Evolutionary conservation across 2,797 vertebrate species (phyloP), one percentile per base, ranked within the genome.

Genomic region (Typhlichthys subterraneus): DNA sequence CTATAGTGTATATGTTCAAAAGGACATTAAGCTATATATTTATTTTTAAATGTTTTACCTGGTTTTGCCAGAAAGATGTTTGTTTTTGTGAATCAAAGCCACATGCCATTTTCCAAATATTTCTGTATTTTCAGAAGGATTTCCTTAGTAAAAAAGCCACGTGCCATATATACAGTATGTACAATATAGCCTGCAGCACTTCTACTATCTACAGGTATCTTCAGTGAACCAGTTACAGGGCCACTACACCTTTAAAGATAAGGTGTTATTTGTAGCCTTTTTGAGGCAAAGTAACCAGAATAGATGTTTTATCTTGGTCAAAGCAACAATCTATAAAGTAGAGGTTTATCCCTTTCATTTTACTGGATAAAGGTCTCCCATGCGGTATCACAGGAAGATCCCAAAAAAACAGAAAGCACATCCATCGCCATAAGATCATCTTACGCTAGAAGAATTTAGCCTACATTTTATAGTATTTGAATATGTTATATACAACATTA

Each of bases 291-390:
- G 33, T 57, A 49, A 1, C 54, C 53, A 45, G 67, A 71, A 73
- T 65, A 81, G 64, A 67, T 8, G 54, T 57, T 68, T 45, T 49
- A 69, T 73, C 63, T 67, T 59, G 67, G 61, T 38, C 75, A 75
- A 55, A 70, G 65, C 11, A 45, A 53, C 10, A 42, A 58, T 58
- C 65, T 61, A 46, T 57, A 53, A 57, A 53, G 56, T 33, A 45
- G 72, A 67, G 53, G 42, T 57, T 49, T 15, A 70, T 42, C n/a
- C 47, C 45, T 38, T 6, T 38, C 0, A 38, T 38, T 38, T 38
- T 38, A 38, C 8, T 38, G 33, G 33, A 38, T 38, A 38, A 38
- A 51, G 57, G 53, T 19, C 15, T 59, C 45, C 42, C 47, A 42
- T 15, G 15, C 1, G 31, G 3, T 60, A 53, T 48, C 17, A 49